Evolutionary conservation across 35 echinoderm and acorn worm genomes (phyloP).

Genomic region (Ophiothrix spiculata): DNA sequence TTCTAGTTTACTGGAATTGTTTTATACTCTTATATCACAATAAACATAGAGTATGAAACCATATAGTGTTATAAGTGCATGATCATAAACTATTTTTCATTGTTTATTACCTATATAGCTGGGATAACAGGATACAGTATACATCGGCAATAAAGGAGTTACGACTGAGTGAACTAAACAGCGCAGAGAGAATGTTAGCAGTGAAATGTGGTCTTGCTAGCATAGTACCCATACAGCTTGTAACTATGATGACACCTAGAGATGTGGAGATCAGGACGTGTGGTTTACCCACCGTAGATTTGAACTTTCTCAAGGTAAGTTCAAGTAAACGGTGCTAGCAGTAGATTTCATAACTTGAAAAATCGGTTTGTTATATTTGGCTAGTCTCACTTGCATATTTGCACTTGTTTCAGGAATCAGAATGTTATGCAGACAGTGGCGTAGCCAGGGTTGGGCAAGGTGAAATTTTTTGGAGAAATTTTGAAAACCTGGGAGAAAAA

Average conservation of each 20-base stretch:
- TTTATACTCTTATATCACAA: not conserved
- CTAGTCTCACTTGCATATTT: too few species aligned
- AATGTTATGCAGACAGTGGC: too few species aligned
- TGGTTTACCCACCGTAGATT: constrained; percentile 62
- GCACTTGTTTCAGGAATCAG: too few species aligned
- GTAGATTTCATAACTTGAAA: too few species aligned
- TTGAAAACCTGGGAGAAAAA: too few species aligned
- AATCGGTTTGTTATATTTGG: too few species aligned
- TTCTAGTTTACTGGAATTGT: not conserved
- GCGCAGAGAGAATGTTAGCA: constrained; percentile 48
- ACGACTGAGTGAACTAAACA: constrained; percentile 46
- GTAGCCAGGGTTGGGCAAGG: too few species aligned
- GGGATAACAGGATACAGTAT: constrained; percentile 60
- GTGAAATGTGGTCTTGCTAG: constrained; percentile 47
- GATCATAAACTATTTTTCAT: too few species aligned
- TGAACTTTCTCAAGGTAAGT: constrained; percentile 73
- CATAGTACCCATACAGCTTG: constrained; percentile 53
- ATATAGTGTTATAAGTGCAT: too few species aligned
- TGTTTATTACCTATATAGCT: constrained; percentile 18
- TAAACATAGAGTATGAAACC: not conserved
- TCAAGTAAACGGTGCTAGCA: too few species aligned
- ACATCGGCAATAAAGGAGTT: constrained; percentile 31
- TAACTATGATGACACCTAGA: constrained; percentile 53
- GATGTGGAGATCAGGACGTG: constrained; percentile 72
- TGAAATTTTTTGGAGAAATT: too few species aligned